Evolutionary conservation across 2,888 invertebrate species (phyloP).

Genomic region (Synanthedon formicaeformis): DNA sequence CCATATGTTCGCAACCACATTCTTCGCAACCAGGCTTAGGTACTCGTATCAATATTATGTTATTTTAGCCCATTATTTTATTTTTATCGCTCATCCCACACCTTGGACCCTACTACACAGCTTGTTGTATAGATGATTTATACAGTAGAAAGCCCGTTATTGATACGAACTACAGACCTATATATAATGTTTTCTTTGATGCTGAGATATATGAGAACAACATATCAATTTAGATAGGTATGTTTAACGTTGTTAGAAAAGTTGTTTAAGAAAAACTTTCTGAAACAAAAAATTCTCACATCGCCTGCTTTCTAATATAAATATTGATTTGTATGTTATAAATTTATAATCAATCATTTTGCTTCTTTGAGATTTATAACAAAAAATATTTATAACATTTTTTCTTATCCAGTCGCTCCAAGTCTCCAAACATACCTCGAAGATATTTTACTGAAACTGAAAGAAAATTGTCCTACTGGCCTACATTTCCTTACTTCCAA

Average conservation of each 20-base stretch:
- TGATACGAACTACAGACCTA: constrained; percentile 49
- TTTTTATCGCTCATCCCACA: constrained; percentile 3
- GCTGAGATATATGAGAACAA: constrained; percentile 30
- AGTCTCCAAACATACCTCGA: too few species aligned
- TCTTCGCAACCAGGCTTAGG: too few species aligned
- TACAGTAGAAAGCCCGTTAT: constrained; percentile 44
- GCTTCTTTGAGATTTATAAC: too few species aligned
- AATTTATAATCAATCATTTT: too few species aligned
- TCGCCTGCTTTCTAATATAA: too few species aligned
- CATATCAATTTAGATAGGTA: constrained; percentile 21
- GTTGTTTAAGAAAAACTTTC: neutral
- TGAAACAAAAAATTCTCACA: too few species aligned
- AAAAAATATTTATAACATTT: too few species aligned
- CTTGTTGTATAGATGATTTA: constrained; percentile 49
- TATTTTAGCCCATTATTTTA: constrained; percentile 1
- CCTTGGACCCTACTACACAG: constrained; percentile 10
- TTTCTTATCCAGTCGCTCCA: too few species aligned
- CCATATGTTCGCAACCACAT: too few species aligned
- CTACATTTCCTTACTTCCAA: too few species aligned
- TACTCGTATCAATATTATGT: too few species aligned
- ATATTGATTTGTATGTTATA: too few species aligned
- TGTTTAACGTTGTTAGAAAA: constrained; percentile 14
- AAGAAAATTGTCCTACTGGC: neutral
- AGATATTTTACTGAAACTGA: neutral
- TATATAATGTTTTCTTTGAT: constrained; percentile 42